A percentile compares a stretch with the other conserved stretches of the same genome.
phyloP scores from a whole-genome alignment of 2,797 vertebrate genomes.

The Crocodylus rhombifer region DNA sequence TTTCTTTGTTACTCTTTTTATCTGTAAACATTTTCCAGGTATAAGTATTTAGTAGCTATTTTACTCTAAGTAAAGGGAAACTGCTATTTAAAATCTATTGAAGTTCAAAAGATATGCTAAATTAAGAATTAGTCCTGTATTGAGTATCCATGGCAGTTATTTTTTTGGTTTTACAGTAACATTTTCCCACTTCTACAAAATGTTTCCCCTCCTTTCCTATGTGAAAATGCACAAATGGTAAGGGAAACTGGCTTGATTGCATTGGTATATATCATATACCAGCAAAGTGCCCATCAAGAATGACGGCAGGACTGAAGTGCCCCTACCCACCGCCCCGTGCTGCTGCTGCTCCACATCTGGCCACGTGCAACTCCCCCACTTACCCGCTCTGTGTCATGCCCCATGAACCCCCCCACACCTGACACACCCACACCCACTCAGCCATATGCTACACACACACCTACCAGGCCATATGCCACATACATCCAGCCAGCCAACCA shows the following conservation, averaged over 20 bases:
- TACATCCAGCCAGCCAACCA: too few relatives aligned
- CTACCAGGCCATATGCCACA: too few relatives aligned
- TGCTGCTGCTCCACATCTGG: too few relatives aligned
- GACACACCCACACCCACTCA: too few relatives aligned
- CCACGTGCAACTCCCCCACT: too few relatives aligned
- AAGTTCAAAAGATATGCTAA: neutral
- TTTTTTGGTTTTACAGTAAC: neutral
- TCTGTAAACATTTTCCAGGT: neutral
- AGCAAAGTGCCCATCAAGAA: too few relatives aligned
- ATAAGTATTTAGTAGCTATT: neutral
- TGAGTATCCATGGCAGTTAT: conserved; percentile 4
- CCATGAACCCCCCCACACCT: too few relatives aligned
- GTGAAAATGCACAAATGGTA: neutral
- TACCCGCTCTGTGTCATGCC: too few relatives aligned
- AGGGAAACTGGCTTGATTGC: neutral
- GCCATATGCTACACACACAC: too few relatives aligned
- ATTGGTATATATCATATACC: too few relatives aligned
- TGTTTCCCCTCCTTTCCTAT: neutral
- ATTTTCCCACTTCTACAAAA: neutral
- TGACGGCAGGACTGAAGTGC: too few relatives aligned
- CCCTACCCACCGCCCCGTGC: too few relatives aligned
- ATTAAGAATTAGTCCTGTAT: neutral
- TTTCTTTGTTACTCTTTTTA: neutral
- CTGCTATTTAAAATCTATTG: neutral
- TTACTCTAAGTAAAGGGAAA: neutral